A percentile compares a stretch with the other conserved stretches of the same genome.
Evolutionary conservation across 2,797 vertebrate genomes (phyloP).

Genomic region (Toxotes lorentzi): DNA sequence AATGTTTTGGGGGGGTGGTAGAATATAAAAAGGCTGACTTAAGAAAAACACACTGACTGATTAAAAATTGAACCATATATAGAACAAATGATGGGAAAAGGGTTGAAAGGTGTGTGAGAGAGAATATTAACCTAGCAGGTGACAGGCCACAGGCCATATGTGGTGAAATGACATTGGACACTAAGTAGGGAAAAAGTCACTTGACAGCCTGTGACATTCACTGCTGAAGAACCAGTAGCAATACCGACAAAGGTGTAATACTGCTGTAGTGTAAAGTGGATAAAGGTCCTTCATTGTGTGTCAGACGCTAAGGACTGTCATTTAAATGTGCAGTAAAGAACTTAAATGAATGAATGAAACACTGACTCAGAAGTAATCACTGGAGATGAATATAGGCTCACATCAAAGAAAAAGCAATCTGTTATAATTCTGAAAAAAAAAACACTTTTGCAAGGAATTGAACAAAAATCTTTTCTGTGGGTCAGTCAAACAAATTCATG

Average conservation of each 20-base stretch:
- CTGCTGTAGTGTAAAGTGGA: background rate
- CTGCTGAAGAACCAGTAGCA: background rate
- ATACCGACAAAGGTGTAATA: background rate
- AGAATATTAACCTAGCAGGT: conserved; percentile 37
- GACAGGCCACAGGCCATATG: conserved; percentile 31
- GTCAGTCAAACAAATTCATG: background rate
- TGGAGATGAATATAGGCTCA: background rate
- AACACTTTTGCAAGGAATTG: background rate
- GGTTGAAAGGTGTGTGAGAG: background rate
- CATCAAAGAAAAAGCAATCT: background rate
- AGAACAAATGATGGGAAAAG: background rate
- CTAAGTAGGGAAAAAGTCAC: conserved; percentile 17
- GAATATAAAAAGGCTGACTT: background rate
- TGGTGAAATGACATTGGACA: conserved; percentile 32
- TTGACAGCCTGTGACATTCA: conserved; percentile 3
- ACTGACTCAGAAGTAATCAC: background rate
- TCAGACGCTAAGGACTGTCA: background rate
- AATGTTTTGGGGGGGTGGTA: no score
- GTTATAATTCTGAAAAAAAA: background rate
- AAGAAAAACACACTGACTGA: background rate
- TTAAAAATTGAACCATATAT: background rate
- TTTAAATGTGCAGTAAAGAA: background rate
- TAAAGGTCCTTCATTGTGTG: background rate
- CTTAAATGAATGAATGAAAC: conserved; percentile 3
- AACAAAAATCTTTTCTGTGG: background rate